A percentile compares a stretch with the other conserved stretches of the same genome.
These are phyloP conservation scores for Drosophila aff. DNA, from an alignment of 1,140 invertebrate species.

Conservation along the genomic window DNA sequence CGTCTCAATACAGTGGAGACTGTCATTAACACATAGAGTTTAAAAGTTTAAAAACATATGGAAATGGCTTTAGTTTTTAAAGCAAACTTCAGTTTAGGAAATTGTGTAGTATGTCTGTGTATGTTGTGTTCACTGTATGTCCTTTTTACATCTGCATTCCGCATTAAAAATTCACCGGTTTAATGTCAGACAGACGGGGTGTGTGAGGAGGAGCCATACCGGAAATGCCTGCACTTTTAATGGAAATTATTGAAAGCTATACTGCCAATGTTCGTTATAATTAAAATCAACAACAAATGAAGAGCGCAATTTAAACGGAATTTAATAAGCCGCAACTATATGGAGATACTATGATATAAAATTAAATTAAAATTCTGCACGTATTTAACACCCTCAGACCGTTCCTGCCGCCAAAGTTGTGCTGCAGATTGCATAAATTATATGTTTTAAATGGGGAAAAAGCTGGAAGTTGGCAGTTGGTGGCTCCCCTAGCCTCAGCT, in stretches of 20 bases:
- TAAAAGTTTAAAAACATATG: background rate
- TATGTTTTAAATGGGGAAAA: slow-evolving; percentile 27
- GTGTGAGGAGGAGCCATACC: too few relatives aligned
- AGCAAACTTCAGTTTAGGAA: background rate
- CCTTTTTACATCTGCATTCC: slow-evolving; percentile 1
- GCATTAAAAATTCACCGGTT: slow-evolving; percentile 23
- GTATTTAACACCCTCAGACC: slow-evolving; percentile 11
- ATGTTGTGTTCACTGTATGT: background rate
- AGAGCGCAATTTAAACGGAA: slow-evolving; percentile 4
- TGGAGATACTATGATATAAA: slow-evolving; percentile 6
- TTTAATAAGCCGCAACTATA: slow-evolving; percentile 22
- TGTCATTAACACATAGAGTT: too few relatives aligned
- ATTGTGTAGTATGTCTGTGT: background rate
- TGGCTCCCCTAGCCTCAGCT: background rate
- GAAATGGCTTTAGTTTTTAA: background rate
- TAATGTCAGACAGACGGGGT: background rate
- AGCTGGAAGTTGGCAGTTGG: background rate
- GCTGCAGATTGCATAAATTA: slow-evolving; percentile 47
- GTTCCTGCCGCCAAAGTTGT: background rate
- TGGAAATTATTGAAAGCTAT: slow-evolving; percentile 16
- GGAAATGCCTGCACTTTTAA: slow-evolving; percentile 6
- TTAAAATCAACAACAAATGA: slow-evolving; percentile 22
- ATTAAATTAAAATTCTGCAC: slow-evolving; percentile 18
- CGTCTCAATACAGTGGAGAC: background rate
- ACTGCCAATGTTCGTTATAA: background rate